phyloP scores from a whole-genome alignment of 2,888 invertebrate species.

The Imbricaverruca yamaguchii region DNA sequence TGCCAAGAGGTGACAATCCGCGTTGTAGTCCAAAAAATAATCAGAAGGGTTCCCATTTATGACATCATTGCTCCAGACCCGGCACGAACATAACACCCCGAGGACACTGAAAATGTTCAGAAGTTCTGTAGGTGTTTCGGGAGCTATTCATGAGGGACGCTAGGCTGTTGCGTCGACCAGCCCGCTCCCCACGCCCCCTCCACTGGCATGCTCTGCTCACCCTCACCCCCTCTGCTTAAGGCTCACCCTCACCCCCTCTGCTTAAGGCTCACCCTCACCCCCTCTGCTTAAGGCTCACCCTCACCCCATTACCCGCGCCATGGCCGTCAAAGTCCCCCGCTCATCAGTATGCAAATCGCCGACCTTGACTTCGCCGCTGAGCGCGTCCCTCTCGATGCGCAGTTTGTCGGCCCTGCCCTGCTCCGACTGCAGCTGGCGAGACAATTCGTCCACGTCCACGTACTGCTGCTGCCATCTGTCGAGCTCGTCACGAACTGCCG shows the following conservation, averaged over 20 bases:
- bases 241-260: neutral
- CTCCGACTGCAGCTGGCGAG: constrained; percentile 28
- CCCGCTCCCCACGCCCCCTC: too few species aligned
- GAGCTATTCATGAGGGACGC: too few species aligned
- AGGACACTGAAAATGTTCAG: too few species aligned
- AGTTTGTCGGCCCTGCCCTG: constrained; percentile 28
- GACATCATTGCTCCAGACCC: too few species aligned
- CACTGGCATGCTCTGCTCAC: neutral
- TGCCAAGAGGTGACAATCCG: too few species aligned
- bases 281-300: neutral
- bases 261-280: neutral
- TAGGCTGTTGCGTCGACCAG: too few species aligned
- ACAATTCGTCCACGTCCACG: constrained; percentile 67
- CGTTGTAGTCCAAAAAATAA: too few species aligned
- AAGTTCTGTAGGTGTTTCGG: too few species aligned
- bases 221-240: neutral
- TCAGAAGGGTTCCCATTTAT: too few species aligned
- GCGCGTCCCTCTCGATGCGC: constrained; percentile 30
- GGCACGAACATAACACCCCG: too few species aligned
- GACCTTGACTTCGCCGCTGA: constrained; percentile 32
- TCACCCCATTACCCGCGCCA: too few species aligned
- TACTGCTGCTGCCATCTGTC: constrained; percentile 67
- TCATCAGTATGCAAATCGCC: constrained; percentile 22
- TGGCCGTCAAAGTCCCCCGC: neutral
- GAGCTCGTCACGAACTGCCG: constrained; percentile 59